A percentile compares a stretch with the other conserved stretches of the same genome.
Conservation (phyloP, 1,140 invertebrate genomes). For the Aphidius ervi region DNA sequence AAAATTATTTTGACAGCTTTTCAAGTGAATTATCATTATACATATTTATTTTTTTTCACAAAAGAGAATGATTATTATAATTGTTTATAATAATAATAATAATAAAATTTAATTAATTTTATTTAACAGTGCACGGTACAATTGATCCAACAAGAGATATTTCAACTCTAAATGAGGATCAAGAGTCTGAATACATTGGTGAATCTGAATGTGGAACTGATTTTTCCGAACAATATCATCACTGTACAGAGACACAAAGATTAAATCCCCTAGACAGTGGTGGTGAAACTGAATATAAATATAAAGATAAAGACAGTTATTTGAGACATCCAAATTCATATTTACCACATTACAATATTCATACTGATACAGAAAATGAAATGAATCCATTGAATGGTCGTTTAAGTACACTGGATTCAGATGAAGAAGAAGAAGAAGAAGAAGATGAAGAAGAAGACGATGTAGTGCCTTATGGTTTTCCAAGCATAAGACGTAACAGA, state of each 20-base stretch:
- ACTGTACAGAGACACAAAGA: slow-evolving; percentile 54
- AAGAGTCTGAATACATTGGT: slow-evolving; percentile 67
- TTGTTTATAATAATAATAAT: too few relatives aligned
- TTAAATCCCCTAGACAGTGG: slow-evolving; percentile 63
- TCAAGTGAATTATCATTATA: too few relatives aligned
- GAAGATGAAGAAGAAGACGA: slow-evolving; percentile 58
- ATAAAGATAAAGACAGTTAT: slow-evolving; percentile 64
- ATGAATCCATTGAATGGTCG: slow-evolving; percentile 52
- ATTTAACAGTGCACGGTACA: slow-evolving; percentile 45
- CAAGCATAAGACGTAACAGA: slow-evolving; percentile 58
- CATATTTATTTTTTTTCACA: not conserved
- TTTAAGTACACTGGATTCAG: slow-evolving; percentile 47
- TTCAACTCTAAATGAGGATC: slow-evolving; percentile 66
- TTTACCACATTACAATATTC: slow-evolving; percentile 71
- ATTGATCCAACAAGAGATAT: slow-evolving; percentile 63
- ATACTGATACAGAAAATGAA: slow-evolving; percentile 64
- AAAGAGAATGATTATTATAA: too few relatives aligned
- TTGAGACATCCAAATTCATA: slow-evolving; percentile 81
- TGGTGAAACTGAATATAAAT: slow-evolving; percentile 56
- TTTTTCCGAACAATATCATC: slow-evolving; percentile 57
- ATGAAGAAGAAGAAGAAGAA: slow-evolving; percentile 55
- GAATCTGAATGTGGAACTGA: slow-evolving; percentile 64
- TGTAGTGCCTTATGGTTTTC: slow-evolving; percentile 66
- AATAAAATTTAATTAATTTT: not conserved
- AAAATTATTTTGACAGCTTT: too few relatives aligned